Evolutionary conservation across 2,113 vertebrate species (phyloP).

Genomic region (Dasypus novemcinctus): DNA sequence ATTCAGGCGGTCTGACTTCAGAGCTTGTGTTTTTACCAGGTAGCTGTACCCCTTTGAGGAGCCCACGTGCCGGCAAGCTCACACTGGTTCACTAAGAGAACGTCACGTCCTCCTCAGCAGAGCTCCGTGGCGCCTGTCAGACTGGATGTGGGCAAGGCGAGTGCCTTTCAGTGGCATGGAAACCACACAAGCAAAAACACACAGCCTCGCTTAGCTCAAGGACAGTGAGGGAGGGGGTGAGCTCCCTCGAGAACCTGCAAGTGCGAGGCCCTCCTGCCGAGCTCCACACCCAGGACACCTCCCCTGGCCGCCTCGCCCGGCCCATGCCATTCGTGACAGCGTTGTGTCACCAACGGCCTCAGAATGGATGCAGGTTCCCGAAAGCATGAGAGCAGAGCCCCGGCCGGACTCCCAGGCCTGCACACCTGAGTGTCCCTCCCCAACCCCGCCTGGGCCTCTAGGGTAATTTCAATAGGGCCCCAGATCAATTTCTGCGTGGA

Average conservation of each 20-base stretch:
- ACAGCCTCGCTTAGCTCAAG: not conserved
- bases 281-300: not conserved
- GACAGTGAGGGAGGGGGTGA: not conserved
- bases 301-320: rapidly evolving
- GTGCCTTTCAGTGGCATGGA: not conserved
- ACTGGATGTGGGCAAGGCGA: not conserved
- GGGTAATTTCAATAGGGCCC: not conserved
- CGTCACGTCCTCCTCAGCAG: not conserved
- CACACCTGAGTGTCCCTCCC: not conserved
- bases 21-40: not conserved
- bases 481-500: not conserved
- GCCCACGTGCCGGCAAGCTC: rapidly evolving
- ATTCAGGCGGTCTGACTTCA: not conserved
- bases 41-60: not conserved
- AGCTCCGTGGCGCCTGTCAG: not conserved
- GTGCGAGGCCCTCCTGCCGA: not conserved
- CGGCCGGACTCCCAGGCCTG: not conserved
- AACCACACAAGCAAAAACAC: not conserved
- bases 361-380: not conserved
- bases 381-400: not conserved
- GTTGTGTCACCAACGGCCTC: rapidly evolving
- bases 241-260: not conserved
- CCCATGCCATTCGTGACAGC: not conserved
- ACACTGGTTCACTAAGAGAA: not conserved
- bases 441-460: too few species aligned